Conservation (phyloP, 1,140 invertebrate genomes). For the Drosophila novamexicana region DNA sequence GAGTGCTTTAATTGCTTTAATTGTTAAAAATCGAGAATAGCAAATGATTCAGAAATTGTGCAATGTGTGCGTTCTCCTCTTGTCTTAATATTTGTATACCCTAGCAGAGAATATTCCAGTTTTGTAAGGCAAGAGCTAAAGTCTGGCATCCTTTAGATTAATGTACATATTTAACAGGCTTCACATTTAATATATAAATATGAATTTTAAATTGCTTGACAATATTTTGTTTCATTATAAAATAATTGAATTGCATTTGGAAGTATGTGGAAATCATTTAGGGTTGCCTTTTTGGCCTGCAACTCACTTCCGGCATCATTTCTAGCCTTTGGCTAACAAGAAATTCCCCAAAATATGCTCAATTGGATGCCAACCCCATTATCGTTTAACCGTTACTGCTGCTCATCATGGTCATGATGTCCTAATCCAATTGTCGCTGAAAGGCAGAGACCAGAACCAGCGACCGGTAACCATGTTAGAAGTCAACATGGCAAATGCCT, state of each 20-base stretch:
- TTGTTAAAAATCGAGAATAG: not conserved
- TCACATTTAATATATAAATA: no score
- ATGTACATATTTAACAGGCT: no score
- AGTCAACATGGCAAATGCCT: slow-evolving; percentile 54
- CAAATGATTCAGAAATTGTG: no score
- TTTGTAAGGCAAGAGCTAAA: no score
- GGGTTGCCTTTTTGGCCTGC: not conserved
- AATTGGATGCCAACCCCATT: slow-evolving; percentile 40
- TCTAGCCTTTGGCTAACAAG: slow-evolving; percentile 9
- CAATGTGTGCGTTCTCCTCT: no score
- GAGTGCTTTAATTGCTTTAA: not conserved
- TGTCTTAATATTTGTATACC: no score
- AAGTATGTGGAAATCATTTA: not conserved
- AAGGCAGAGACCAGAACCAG: slow-evolving; percentile 8
- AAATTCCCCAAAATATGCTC: slow-evolving; percentile 46
- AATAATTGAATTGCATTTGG: not conserved
- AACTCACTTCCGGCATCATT: not conserved
- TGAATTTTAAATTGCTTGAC: no score
- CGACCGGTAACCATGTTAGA: slow-evolving; percentile 32
- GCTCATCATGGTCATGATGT: slow-evolving; percentile 31
- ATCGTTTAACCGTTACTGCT: slow-evolving; percentile 7
- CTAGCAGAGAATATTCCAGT: no score
- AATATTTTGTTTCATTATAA: no score
- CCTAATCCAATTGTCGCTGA: slow-evolving; percentile 54
- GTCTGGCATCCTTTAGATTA: no score